Base-by-base conservation (phyloP, 2,113 vertebrate species). In the Tursiops truncatus region DNA sequence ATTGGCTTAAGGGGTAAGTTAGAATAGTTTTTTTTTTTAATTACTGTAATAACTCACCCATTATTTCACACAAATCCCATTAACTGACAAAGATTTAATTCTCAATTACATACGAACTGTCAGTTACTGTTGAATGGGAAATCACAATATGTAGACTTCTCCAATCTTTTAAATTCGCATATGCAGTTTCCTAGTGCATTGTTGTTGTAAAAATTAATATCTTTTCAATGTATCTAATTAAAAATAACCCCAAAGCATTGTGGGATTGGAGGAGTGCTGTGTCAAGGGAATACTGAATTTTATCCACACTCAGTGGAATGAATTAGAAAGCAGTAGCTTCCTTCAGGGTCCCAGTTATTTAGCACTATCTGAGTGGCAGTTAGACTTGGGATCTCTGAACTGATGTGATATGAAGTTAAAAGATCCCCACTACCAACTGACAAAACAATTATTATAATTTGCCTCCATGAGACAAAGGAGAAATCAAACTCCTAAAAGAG, bases 371-470 rank as follows among this genome's bases (percentile, higher is more conserved):
- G 41, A 83, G 18, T 68, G 63, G 31, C 82, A 96, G 74, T 56
- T 96, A 91, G 36, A 97, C n/a, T 41, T 96, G 33, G 73, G 92
- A 63, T 92, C 68, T 95, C 41, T 87, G 41, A 95, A 62, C 12
- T 12, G 4, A 89, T 89, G 12, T 53, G 87, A 38, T 58, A 95
- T 62, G 88, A 97, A 91, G 63, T 65, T 97, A 77, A 88, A 97
- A 97, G 47, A 96, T 85, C 28, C 97, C 47, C 53, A 94, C 33
- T 6, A 94, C 85, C 18, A 97, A 26, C 79, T 94, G 58, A 98
- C 53, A 96, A 97, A 97, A 91, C 86, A 65, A 28, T 95, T 67
- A 44, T 70, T 95, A 60, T 10, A 60, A 96, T 96, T 97, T 94
- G 28, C 89, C 74, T 97, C 71, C 36, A 83, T 25, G 50, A 87